Percentiles rank a stretch among this genome's conserved stretches.
Evolutionary conservation across 2,113 vertebrate species (phyloP).

Genomic region (Piaya cayana): DNA sequence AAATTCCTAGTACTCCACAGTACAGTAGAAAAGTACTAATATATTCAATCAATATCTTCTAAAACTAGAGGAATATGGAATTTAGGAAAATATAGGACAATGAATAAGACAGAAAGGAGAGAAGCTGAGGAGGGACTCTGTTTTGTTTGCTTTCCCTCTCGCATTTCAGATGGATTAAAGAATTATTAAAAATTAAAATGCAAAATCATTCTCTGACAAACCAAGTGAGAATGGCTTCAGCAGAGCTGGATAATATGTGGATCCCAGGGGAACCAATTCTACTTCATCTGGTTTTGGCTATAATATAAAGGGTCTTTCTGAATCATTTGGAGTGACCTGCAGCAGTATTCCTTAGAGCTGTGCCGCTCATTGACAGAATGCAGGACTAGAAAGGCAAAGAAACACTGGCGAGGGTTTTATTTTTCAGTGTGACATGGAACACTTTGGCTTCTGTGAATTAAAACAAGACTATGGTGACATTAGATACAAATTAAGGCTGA

Average conservation of each 20-base stretch:
- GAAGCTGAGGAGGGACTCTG: not conserved
- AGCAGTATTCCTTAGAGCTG: slow-evolving; percentile 1
- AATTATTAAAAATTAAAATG: slow-evolving; percentile 65
- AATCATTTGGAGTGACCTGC: slow-evolving; percentile 20
- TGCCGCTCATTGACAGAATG: not conserved
- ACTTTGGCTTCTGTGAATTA: slow-evolving; percentile 26
- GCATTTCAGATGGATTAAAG: slow-evolving; percentile 34
- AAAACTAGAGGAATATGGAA: not conserved
- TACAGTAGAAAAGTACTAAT: not conserved
- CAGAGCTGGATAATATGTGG: slow-evolving; percentile 14
- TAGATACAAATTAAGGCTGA: not conserved
- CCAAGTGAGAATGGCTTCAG: slow-evolving; percentile 13
- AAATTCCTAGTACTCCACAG: not conserved
- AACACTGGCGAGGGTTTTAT: not conserved
- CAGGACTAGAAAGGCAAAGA: slow-evolving; percentile 6
- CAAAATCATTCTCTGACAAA: slow-evolving; percentile 28
- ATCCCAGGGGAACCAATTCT: not conserved
- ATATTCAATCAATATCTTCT: not conserved
- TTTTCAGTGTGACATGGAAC: not conserved
- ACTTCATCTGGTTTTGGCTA: slow-evolving; percentile 15
- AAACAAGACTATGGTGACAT: not conserved
- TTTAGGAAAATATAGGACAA: not conserved
- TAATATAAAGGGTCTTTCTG: not conserved
- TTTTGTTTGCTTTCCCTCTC: slow-evolving; percentile 18
- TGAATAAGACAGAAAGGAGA: not conserved